A percentile compares a stretch with the other conserved stretches of the same genome.
phyloP scores from a whole-genome alignment of 2,888 invertebrate species.

The Neoscelio sp. region DNA sequence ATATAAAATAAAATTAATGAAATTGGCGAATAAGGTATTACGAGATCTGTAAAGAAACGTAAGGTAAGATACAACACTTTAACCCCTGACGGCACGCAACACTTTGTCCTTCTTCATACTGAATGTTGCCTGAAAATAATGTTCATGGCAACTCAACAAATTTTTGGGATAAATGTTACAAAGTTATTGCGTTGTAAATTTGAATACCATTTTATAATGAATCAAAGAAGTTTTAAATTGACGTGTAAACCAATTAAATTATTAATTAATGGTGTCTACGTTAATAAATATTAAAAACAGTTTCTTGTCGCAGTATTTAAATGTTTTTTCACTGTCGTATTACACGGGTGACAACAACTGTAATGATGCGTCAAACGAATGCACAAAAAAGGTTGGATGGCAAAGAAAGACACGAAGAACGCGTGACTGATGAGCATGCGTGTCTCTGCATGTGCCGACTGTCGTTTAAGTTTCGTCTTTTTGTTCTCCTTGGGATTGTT shows the following conservation, averaged over 20 bases:
- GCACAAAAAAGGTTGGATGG: constrained; percentile 34
- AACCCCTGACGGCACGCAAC: not conserved
- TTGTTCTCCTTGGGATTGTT: constrained; percentile 41
- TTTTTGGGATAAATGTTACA: too few species aligned
- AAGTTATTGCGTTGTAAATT: not conserved
- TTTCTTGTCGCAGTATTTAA: too few species aligned
- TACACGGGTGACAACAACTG: constrained; percentile 14
- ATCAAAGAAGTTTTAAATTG: not conserved
- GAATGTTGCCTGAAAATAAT: constrained; percentile 2
- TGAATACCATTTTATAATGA: not conserved
- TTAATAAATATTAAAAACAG: too few species aligned
- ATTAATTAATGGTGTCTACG: too few species aligned
- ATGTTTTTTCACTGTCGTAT: not conserved
- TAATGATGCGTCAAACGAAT: constrained; percentile 30
- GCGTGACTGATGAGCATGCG: constrained; percentile 80
- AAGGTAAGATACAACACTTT: not conserved
- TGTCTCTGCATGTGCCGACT: constrained; percentile 77
- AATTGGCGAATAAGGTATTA: too few species aligned
- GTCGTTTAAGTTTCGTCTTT: constrained; percentile 71
- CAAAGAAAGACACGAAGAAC: constrained; percentile 71
- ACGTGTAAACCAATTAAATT: too few species aligned
- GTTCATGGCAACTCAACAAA: too few species aligned
- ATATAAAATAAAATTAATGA: too few species aligned
- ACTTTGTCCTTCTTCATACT: not conserved
- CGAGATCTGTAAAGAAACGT: not conserved